Evolutionary conservation across 2,888 invertebrate genomes (phyloP).

Genomic region (Caenorhabditis panamensis): DNA sequence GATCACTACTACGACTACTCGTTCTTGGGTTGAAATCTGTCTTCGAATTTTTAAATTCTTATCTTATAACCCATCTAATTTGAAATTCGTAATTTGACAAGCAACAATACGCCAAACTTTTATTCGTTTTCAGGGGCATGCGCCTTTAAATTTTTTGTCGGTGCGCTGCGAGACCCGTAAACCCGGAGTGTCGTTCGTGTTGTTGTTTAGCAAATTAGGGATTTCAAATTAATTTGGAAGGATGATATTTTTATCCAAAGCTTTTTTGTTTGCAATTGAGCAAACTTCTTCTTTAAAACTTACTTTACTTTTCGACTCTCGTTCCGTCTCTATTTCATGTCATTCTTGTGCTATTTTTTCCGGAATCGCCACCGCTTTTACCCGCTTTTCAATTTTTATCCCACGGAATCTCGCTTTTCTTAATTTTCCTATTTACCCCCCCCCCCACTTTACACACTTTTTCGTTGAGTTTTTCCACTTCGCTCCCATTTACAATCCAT

Average conservation of each 20-base stretch:
- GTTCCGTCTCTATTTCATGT: not conserved
- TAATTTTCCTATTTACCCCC: not conserved
- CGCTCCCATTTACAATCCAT: not conserved
- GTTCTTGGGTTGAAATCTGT: constrained; percentile 50
- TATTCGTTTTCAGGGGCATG: too few species aligned
- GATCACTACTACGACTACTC: constrained; percentile 63
- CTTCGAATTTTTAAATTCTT: not conserved
- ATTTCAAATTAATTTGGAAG: too few species aligned
- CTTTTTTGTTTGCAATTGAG: too few species aligned
- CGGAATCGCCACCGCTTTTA: not conserved
- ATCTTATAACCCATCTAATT: not conserved
- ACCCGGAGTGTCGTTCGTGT: too few species aligned
- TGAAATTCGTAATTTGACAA: too few species aligned
- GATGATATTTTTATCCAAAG: too few species aligned
- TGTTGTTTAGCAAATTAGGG: too few species aligned
- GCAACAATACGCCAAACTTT: too few species aligned
- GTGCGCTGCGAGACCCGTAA: too few species aligned
- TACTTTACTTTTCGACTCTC: not conserved
- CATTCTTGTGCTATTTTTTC: constrained; percentile 4
- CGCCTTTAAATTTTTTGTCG: too few species aligned
- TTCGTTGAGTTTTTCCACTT: not conserved
- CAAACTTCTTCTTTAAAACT: not conserved
- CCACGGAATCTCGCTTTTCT: not conserved
- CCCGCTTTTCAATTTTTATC: not conserved
- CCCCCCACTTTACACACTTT: not conserved